These are phyloP conservation scores for Andricus quercusramuli DNA, from an alignment of 2,888 invertebrate genomes.

Conservation along the genomic window DNA sequence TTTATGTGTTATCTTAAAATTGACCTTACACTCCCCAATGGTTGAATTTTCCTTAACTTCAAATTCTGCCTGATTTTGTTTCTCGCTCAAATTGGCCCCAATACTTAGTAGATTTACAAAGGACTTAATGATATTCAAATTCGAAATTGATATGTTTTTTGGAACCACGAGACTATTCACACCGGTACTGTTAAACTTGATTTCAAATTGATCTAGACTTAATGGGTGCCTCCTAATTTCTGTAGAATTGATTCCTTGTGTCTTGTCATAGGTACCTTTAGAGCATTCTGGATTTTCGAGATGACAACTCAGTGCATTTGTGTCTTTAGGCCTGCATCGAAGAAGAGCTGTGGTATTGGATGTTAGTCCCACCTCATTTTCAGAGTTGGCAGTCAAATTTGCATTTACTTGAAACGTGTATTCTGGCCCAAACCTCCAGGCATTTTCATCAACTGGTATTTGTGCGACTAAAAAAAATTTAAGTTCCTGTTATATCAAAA, in stretches of 20 bases:
- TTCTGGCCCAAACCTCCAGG: constrained; percentile 66
- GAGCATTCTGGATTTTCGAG: constrained; percentile 52
- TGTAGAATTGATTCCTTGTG: background rate
- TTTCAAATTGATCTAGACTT: constrained; percentile 48
- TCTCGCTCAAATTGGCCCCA: constrained; percentile 51
- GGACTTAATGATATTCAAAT: constrained; percentile 29
- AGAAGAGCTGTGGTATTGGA: constrained; percentile 52
- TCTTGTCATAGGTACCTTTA: constrained; percentile 13
- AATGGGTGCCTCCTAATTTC: background rate
- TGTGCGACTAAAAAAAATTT: constrained; percentile 48
- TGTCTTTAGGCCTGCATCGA: constrained; percentile 51
- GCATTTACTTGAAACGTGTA: constrained; percentile 64
- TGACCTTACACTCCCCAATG: constrained; percentile 55
- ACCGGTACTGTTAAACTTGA: constrained; percentile 56
- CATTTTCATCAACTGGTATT: constrained; percentile 52
- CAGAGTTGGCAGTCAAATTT: constrained; percentile 62
- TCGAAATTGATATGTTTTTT: constrained; percentile 46
- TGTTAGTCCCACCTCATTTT: constrained; percentile 50
- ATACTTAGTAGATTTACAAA: constrained; percentile 52
- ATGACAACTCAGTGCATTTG: constrained; percentile 50
- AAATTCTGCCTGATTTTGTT: constrained; percentile 49
- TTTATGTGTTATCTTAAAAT: constrained; percentile 46
- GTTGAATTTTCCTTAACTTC: constrained; percentile 47
- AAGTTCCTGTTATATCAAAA: too few relatives aligned
- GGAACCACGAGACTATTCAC: constrained; percentile 45